These are phyloP conservation scores for Cyphomyrmex costatus DNA, from an alignment of 1,140 invertebrate species.

Conservation along the genomic window DNA sequence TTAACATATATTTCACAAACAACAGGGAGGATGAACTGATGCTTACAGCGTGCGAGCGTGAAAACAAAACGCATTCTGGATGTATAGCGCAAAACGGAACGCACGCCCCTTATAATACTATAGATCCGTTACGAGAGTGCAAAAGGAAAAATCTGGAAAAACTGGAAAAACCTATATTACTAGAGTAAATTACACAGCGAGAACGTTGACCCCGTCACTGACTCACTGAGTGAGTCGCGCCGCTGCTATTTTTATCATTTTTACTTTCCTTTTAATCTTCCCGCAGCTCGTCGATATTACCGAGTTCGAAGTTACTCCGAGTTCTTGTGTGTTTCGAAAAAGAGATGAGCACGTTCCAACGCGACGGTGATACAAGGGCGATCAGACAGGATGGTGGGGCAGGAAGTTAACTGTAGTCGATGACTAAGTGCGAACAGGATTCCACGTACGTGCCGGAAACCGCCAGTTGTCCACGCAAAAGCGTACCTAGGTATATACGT, in stretches of 20 bases:
- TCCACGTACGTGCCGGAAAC: slow-evolving; percentile 72
- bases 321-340: slow-evolving; percentile 2
- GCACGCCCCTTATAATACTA: too few species aligned
- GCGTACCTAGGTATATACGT: slow-evolving; percentile 2
- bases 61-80: too few species aligned
- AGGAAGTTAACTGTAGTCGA: slow-evolving; percentile 76
- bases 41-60: too few species aligned
- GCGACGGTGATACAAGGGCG: slow-evolving; percentile 41
- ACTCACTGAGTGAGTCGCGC: slow-evolving; percentile 1
- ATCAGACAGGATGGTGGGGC: slow-evolving; percentile 67
- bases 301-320: not conserved
- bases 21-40: too few species aligned
- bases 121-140: not conserved
- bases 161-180: not conserved
- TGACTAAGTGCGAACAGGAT: slow-evolving; percentile 74
- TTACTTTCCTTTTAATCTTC: slow-evolving; percentile 23
- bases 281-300: not conserved
- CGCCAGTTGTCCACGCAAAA: slow-evolving; percentile 39
- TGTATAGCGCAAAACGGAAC: too few species aligned
- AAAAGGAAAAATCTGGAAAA: not conserved
- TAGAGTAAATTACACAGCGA: not conserved
- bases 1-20: too few species aligned
- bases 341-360: not conserved
- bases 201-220: slow-evolving; percentile 7
- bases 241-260: slow-evolving; percentile 22